Evolutionary conservation across 2,113 vertebrate genomes (phyloP), one percentile per base, ranked within the genome.

Genomic region (Percina caprodes): DNA sequence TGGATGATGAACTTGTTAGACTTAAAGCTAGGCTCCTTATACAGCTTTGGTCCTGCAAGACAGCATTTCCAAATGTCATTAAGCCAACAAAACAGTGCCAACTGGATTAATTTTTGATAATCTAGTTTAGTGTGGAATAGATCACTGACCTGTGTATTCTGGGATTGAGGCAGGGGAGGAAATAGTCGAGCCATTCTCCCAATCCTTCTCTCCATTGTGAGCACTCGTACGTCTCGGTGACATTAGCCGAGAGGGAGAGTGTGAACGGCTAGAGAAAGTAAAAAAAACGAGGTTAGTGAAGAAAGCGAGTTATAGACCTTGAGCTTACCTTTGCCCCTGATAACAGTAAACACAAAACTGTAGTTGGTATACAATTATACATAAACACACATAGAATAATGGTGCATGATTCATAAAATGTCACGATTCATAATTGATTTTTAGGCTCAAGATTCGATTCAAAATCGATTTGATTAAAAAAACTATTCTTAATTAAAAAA

Each of bases 1-100:
- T 98, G 95, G 89, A 98, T 98, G 80, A 98, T 98, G 89, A 96
- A 97, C 91, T 97, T 97, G 93, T 98, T 98, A 76, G 97, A 98
- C 93, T 98, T 98, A 88, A 97, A 97, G 69, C 97, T 98, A 45
- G 97, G 97, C 86, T 98, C 97, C 90, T 97, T 98, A 89, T 98
- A 98, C n/a, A 98, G 94, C 87, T 96, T 96, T 3, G 97, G 97
- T 48, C 97, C 97, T 98, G 77, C 23, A 71, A 90, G 2, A 83
- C 12, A 68, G 0, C 5, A 71, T 69, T 78, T 74, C 26, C 11
- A 79, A 39, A 80, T 59, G 21, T 52, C 21, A 84, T 24, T 49
- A 5, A 46, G 14, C 7, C 15, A 74, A 77, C 30, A 66, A 63
- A 83, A 80, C 11, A 71, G 26, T 18, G 3, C 7, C 54, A 0